Base-by-base conservation (phyloP, 2,113 vertebrate species). In the Meriones unguiculatus region DNA sequence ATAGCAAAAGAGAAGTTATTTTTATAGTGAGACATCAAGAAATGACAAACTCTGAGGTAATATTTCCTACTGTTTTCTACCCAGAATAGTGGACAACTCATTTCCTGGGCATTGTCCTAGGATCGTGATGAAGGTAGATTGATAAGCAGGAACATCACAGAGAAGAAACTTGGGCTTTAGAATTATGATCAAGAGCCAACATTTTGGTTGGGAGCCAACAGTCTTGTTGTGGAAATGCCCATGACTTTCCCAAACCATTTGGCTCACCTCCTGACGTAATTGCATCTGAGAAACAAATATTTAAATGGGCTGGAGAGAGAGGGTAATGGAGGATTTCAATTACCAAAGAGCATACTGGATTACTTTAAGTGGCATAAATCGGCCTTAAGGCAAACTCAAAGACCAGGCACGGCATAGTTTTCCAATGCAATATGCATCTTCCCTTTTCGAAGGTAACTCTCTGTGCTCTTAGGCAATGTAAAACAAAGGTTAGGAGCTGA, bases 291-390 rank as follows among this genome's bases (percentile, higher is more conserved):
- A 96, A 91, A 97, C 91, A 96, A 97, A 96, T 97, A 97, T 98
- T 98, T 98, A 97, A 98, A 98, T 98, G 96, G 96, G 54, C 70
- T 93, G 72, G 64, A 95, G 91, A 85, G 91, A 85, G 91, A 97
- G 57, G 84, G 92, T 98, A 98, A 98, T 97, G 97, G 97, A 97
- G 91, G 91, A 97, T 96, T 98, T 98, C 98, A 97, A 97, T 97
- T 98, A 97, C 89, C 76, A 97, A 95, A 90, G 94, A 62, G 25
- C 93, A 94, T 72, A 91, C 94, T 90, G 95, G 93, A 95, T 98
- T 98, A 97, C 98, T 98, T 94, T 98, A 98, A 98, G 96, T 98
- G 97, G 97, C 75, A 90, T 94, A 95, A 97, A 97, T 97, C 73
- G 54, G 96, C 85, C 82, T 94, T 90, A 90, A 97, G 95, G 67